Percentiles rank a stretch among this genome's conserved stretches.
Conservation (phyloP, 1,140 invertebrate species). For the Gryon sp. region DNA sequence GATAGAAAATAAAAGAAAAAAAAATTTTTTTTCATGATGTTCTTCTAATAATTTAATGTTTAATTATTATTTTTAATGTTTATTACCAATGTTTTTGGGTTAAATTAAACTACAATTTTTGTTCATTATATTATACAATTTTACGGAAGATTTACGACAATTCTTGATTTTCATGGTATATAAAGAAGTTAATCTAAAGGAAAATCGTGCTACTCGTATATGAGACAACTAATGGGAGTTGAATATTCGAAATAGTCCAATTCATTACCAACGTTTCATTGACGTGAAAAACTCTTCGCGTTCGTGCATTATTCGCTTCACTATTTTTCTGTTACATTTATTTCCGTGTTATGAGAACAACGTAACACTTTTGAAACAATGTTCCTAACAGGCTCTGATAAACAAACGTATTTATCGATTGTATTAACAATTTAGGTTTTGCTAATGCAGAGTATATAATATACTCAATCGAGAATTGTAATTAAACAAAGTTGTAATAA, state of each 20-base stretch:
- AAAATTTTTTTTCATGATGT: not conserved
- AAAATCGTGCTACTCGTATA: slow-evolving; percentile 18
- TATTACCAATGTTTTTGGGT: too few relatives aligned
- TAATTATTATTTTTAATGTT: too few relatives aligned
- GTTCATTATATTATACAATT: too few relatives aligned
- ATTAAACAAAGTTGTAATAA: too few relatives aligned
- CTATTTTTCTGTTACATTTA: slow-evolving; percentile 67
- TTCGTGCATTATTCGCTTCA: slow-evolving; percentile 60
- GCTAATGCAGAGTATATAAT: too few relatives aligned
- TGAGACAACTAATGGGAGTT: slow-evolving; percentile 23
- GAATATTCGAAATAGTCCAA: slow-evolving; percentile 44
- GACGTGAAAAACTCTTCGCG: slow-evolving; percentile 54
- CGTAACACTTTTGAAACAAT: slow-evolving; percentile 57
- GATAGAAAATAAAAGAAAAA: not conserved
- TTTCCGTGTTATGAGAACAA: slow-evolving; percentile 64
- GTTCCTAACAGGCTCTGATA: slow-evolving; percentile 51
- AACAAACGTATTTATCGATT: slow-evolving; percentile 48
- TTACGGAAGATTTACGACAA: too few relatives aligned
- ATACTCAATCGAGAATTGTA: not conserved
- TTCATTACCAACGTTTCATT: slow-evolving; percentile 55
- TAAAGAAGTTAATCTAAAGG: slow-evolving; percentile 29
- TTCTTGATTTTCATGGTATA: too few relatives aligned
- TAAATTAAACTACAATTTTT: too few relatives aligned
- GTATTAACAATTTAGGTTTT: too few relatives aligned
- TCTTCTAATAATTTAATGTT: too few relatives aligned